Evolutionary conservation across 2,113 vertebrate species (phyloP), one percentile per base, ranked within the genome.

Genomic region (Mesoclemmys tuberculata): DNA sequence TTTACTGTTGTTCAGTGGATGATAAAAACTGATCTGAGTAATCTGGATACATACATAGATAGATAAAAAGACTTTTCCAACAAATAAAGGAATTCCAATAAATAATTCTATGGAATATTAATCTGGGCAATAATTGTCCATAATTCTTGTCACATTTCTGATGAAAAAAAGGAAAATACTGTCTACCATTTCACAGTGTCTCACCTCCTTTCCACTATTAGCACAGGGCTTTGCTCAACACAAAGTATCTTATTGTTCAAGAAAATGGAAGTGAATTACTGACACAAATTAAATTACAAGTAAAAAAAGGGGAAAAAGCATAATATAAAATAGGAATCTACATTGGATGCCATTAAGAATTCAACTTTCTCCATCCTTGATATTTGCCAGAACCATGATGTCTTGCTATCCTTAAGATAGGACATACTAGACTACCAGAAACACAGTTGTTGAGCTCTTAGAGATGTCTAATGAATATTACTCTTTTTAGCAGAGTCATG

Each of bases 351-450:
- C 6, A 75, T 44, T 71, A 38, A 24, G 78, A 64, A 46, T 68
- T 68, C 13, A 10, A 6, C 80, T 83, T 87, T 31, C 54, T 78
- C 82, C 55, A 13, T 22, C 91, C 88, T 89, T 93, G 82, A n/a
- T 14, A 61, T n/a, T 88, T 74, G 19, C 71, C 41, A 74, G 22
- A 41, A 74, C 5, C 21, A 12, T 38, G 38, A 10, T 75, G 90
- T 88, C 10, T 54, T 7, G 24, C 54, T 93, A 5, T 26, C 90
- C n/a, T 44, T 74, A 84, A 87, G 92, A 51, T 27, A 94, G 91
- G 2, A 14, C 21, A 87, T 54, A 85, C 2, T 82, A 10, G 16
- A 82, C 4, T 3, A 3, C 13, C 75, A 5, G 58, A 81, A 90
- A 84, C 56, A 84, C 80, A 22, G 64, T 75, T 94, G 13, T 75